Conservation (phyloP, 2,113 vertebrate genomes). For the Sylvietta virens region DNA sequence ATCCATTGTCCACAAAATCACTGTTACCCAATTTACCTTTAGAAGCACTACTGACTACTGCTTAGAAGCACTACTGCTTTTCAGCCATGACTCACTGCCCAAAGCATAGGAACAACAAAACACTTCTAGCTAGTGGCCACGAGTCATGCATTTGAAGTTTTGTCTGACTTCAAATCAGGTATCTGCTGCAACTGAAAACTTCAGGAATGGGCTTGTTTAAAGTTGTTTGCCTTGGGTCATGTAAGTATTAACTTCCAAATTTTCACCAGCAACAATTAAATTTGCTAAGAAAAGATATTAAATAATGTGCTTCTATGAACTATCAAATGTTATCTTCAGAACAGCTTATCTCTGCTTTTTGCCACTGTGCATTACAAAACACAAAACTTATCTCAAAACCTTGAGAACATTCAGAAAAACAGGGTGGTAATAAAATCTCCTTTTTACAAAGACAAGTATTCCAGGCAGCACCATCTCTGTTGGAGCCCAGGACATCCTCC, state of each 20-base stretch:
- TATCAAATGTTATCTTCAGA: neutral
- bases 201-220: conserved; percentile 29
- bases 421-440: neutral
- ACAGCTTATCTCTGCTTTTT: neutral
- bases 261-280: neutral
- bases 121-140: neutral
- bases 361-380: neutral
- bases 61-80: neutral
- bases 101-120: neutral
- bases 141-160: neutral
- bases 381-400: neutral
- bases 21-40: neutral
- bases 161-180: neutral
- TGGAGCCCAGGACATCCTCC: too few species aligned
- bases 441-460: neutral
- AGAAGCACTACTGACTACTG: neutral
- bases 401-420: neutral
- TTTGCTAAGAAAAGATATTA: neutral
- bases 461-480: neutral
- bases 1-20: neutral
- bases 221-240: neutral
- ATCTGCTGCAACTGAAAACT: neutral
- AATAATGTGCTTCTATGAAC: neutral
- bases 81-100: neutral
- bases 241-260: neutral